Base-by-base conservation (phyloP, 2,888 invertebrate genomes). In the Oxytorus armatus region DNA sequence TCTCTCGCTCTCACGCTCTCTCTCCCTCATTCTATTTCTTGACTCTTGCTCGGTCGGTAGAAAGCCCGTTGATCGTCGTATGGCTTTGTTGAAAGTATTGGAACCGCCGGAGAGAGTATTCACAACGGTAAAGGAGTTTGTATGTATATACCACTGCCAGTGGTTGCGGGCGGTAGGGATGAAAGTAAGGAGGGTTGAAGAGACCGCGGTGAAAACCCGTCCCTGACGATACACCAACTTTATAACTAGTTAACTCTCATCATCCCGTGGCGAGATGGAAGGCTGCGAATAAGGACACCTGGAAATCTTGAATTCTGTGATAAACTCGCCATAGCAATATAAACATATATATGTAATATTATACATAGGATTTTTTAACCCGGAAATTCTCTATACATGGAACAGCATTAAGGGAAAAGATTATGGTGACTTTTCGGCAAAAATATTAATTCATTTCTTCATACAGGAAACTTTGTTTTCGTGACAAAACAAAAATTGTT, bases 221-320 rank as follows among this genome's bases (percentile, higher is more conserved):
- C 63, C 74, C 74, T 69, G 47, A 69, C 74, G 74, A 79, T 74
- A 75, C 49, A 69, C 69, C 74, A 75, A 79, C 74, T 78, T 78
- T 78, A 68, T 74, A 78, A 74, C 78, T 78, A 78, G 78, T 74
- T 78, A 74, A 78, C 78, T 78, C 68, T 69, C 63, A 75, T 74
- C 55, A 75, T 75, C 74, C 75, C 29, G 39, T 21, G 69, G 33
- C 57, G 14, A 23, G 29, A 23, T 68, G 25, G 23, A 57, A 53
- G 72, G n/a, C 49, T 63, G 53, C 53, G 55, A 69, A 63, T 69
- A 39, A 74, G 63, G 55, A 49, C 44, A 36, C 55, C 63, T 18
- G 23, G 39, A 68, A 74, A 65, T 74, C 55, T 49, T 63, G 47
- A 69, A 69, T 79, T 68, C 36, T 47, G 68, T 29, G 49, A 33